Conservation (phyloP, 2,888 invertebrate species). For the Mallateleia sp. region DNA sequence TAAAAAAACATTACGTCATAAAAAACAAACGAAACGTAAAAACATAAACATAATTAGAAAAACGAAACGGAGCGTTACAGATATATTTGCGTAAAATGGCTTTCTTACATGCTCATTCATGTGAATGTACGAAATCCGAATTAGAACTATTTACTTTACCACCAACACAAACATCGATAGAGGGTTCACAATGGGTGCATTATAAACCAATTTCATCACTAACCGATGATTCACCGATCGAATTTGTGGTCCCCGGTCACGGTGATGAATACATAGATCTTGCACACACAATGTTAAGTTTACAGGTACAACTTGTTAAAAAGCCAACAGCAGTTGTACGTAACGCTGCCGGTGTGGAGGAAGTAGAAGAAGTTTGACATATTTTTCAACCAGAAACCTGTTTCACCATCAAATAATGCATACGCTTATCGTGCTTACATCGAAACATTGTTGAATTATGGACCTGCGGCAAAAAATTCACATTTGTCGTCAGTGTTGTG, state of each 20-base stretch:
- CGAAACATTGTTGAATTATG: constrained; percentile 80
- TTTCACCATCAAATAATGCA: constrained; percentile 79
- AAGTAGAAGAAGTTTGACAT: no score
- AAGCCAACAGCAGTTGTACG: no score
- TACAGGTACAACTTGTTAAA: constrained; percentile 13
- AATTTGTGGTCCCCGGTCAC: constrained; percentile 79
- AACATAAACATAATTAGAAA: background rate
- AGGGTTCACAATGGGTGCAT: constrained; percentile 76
- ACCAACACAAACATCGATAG: constrained; percentile 80
- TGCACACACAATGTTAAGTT: constrained; percentile 78
- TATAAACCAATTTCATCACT: constrained; percentile 81
- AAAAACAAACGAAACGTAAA: background rate
- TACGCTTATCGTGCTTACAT: constrained; percentile 82
- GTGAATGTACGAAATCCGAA: constrained; percentile 26
- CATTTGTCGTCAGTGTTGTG: constrained; percentile 72
- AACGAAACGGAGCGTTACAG: background rate
- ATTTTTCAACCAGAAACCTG: constrained; percentile 81
- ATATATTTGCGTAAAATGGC: background rate
- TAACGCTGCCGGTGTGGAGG: no score
- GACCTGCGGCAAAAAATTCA: constrained; percentile 64
- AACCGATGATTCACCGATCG: constrained; percentile 79
- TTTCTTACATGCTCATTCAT: constrained; percentile 3
- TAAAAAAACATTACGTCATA: no score
- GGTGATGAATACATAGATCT: constrained; percentile 81
- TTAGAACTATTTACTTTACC: constrained; percentile 81